These are phyloP conservation scores for Leuciscus idus DNA, from an alignment of 2,113 vertebrate genomes.

Conservation along the genomic window DNA sequence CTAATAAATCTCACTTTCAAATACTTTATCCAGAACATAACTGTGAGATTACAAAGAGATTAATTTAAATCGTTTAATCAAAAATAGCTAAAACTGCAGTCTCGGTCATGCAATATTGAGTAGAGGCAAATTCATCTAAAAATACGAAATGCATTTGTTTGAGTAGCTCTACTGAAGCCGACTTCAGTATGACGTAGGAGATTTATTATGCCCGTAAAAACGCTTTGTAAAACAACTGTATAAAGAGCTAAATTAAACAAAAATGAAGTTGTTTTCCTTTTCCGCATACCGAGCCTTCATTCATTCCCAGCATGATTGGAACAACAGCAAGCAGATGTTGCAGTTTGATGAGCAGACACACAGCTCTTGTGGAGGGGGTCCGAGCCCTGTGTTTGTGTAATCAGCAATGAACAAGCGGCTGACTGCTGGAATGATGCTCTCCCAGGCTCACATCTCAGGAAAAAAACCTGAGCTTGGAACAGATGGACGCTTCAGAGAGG, in stretches of 20 bases:
- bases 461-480: constrained; percentile 10
- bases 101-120: neutral
- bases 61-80: constrained; percentile 1
- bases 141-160: neutral
- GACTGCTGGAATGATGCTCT: constrained; percentile 15
- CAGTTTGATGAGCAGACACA: constrained; percentile 12
- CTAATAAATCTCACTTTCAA: constrained; percentile 33
- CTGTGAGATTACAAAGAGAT: constrained; percentile 37
- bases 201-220: neutral
- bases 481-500: constrained; percentile 20
- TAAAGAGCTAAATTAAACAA: constrained; percentile 28
- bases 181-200: neutral
- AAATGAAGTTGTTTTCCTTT: constrained; percentile 8
- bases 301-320: constrained; percentile 30
- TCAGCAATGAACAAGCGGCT: constrained; percentile 2
- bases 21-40: neutral
- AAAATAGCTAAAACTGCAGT: neutral
- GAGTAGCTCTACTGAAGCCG: neutral
- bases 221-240: neutral
- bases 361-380: constrained; percentile 21
- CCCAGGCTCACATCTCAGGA: neutral
- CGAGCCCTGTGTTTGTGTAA: constrained; percentile 19
- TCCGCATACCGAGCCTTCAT: neutral
- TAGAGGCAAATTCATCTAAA: neutral
- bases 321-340: constrained; percentile 33